Evolutionary conservation across 2,797 vertebrate species (phyloP).

Genomic region (Apogon hyalosoma): DNA sequence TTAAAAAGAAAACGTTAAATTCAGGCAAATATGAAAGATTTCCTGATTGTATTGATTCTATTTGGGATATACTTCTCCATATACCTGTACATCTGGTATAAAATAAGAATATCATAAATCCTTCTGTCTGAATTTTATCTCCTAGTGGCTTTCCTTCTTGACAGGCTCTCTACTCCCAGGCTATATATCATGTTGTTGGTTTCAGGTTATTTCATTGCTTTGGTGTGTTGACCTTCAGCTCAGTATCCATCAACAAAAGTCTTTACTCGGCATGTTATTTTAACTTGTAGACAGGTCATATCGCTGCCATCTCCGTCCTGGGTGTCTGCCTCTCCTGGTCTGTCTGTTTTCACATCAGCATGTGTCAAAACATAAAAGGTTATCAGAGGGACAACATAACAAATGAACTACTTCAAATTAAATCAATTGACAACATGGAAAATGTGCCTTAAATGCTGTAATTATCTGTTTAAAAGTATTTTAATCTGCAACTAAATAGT

Average conservation of each 20-base stretch:
- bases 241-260: slow-evolving; percentile 44
- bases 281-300: slow-evolving; percentile 45
- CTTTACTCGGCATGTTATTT: slow-evolving; percentile 63
- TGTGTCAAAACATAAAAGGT: slow-evolving; percentile 42
- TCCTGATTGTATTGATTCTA: too few species aligned
- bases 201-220: slow-evolving; percentile 57
- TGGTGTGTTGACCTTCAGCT: slow-evolving; percentile 57
- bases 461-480: too few species aligned
- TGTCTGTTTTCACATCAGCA: slow-evolving; percentile 39
- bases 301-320: slow-evolving; percentile 45
- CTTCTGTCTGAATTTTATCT: slow-evolving; percentile 23
- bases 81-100: neutral
- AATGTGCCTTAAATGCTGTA: slow-evolving; percentile 12
- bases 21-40: neutral
- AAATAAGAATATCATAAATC: slow-evolving; percentile 8
- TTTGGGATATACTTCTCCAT: neutral
- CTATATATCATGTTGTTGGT: slow-evolving; percentile 45
- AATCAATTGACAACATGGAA: slow-evolving; percentile 40
- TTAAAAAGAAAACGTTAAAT: neutral
- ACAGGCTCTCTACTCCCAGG: slow-evolving; percentile 17
- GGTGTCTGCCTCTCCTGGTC: slow-evolving; percentile 27
- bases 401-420: slow-evolving; percentile 30
- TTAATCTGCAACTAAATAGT: slow-evolving; percentile 37
- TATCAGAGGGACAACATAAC: slow-evolving; percentile 28
- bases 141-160: slow-evolving; percentile 13